Evolutionary conservation across 2,888 invertebrate genomes (phyloP).

Genomic region (Disparrhopalites patrizii): DNA sequence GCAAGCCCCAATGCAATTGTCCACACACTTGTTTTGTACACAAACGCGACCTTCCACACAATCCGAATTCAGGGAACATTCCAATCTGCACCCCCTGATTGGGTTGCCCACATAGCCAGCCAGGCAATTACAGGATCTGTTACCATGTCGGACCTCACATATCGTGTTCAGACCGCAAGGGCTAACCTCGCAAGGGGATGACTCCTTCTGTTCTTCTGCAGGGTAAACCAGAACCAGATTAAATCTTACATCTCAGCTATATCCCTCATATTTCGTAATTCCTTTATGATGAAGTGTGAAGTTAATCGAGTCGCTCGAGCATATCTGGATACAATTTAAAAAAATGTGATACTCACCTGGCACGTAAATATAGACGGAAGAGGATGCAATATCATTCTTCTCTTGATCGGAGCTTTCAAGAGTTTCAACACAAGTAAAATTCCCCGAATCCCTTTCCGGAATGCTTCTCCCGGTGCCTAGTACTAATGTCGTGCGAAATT

Average conservation of each 20-base stretch:
- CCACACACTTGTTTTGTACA: not conserved
- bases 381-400: not conserved
- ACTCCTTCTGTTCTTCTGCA: not conserved
- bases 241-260: too few species aligned
- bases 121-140: not conserved
- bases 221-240: not conserved
- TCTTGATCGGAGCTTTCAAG: not conserved
- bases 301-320: not conserved
- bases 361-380: slow-evolving; percentile 3
- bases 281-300: not conserved
- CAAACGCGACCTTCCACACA: not conserved
- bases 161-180: slow-evolving; percentile 1
- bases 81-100: not conserved
- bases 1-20: not conserved
- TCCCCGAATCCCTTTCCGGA: slow-evolving; percentile 6
- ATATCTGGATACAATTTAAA: not conserved
- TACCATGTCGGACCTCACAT: slow-evolving; percentile 14
- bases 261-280: too few species aligned
- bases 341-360: not conserved
- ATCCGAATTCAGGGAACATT: slow-evolving; percentile 6
- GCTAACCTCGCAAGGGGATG: not conserved
- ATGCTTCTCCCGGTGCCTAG: not conserved
- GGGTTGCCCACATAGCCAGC: not conserved
- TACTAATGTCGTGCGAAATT: not conserved
- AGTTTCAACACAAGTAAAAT: slow-evolving; percentile 1